Conservation (phyloP, 2,113 vertebrate species). For the Grus americana region DNA sequence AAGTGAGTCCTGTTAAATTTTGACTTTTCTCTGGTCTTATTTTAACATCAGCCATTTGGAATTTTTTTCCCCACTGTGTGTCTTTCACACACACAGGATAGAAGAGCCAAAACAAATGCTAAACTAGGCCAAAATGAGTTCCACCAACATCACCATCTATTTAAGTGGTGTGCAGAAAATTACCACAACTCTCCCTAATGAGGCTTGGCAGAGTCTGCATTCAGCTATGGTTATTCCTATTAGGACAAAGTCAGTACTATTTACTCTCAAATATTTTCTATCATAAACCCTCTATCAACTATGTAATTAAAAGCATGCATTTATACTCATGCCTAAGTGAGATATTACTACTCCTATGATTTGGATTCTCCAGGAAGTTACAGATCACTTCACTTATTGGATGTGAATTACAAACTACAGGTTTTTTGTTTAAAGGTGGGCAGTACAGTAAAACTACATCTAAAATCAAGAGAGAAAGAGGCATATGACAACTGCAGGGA, state of each 20-base stretch:
- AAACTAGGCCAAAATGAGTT: background rate
- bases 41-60: background rate
- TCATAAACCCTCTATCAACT: fast-evolving
- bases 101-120: background rate
- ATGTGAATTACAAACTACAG: background rate
- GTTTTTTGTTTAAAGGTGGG: background rate
- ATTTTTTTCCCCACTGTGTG: background rate
- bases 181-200: background rate
- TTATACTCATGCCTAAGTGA: background rate
- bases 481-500: background rate
- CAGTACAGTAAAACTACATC: background rate
- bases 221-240: background rate
- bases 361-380: background rate
- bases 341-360: background rate
- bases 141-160: background rate
- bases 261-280: background rate
- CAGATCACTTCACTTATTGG: background rate
- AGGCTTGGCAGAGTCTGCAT: background rate
- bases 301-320: background rate
- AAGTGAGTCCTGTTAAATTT: background rate
- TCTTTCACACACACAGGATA: background rate
- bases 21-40: background rate
- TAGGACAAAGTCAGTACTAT: background rate
- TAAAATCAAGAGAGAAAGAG: background rate
- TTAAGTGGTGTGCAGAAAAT: background rate